These are phyloP conservation scores for Harlomillsia oculata DNA, from an alignment of 1,140 invertebrate species.

Conservation along the genomic window DNA sequence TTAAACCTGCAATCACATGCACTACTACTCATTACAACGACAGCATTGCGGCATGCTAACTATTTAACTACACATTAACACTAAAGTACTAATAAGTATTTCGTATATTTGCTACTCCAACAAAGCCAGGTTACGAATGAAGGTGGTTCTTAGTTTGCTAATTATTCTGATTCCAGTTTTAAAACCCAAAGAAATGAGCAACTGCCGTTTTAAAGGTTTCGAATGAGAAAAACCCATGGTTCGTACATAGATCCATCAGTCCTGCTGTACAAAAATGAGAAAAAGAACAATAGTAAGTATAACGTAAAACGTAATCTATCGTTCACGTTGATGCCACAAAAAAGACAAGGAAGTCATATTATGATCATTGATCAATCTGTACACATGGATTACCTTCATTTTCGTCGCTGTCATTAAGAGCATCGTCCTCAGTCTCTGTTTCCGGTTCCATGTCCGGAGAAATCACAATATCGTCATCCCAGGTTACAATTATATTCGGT, in stretches of 20 bases:
- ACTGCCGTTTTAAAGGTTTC: background rate
- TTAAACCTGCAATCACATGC: background rate
- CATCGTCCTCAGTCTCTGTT: conserved; percentile 19
- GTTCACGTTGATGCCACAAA: background rate
- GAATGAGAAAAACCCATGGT: background rate
- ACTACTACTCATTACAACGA: no score
- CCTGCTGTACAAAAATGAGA: conserved; percentile 17
- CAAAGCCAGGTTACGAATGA: no score
- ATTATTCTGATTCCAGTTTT: no score
- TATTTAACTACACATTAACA: no score
- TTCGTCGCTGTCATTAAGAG: conserved; percentile 20
- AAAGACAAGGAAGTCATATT: background rate
- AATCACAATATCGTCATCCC: conserved; percentile 4
- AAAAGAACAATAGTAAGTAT: no score
- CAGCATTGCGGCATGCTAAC: no score
- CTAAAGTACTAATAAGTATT: no score
- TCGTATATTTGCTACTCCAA: no score
- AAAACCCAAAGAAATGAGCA: no score
- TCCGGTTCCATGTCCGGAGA: conserved; percentile 10
- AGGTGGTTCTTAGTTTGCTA: no score
- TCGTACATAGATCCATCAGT: conserved; percentile 25
- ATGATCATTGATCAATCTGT: background rate
- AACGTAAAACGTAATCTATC: no score
- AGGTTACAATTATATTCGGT: conserved; percentile 21
- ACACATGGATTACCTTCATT: conserved; percentile 19